Base-by-base conservation (phyloP, 2,888 invertebrate species). In the Hipparchia semele region DNA sequence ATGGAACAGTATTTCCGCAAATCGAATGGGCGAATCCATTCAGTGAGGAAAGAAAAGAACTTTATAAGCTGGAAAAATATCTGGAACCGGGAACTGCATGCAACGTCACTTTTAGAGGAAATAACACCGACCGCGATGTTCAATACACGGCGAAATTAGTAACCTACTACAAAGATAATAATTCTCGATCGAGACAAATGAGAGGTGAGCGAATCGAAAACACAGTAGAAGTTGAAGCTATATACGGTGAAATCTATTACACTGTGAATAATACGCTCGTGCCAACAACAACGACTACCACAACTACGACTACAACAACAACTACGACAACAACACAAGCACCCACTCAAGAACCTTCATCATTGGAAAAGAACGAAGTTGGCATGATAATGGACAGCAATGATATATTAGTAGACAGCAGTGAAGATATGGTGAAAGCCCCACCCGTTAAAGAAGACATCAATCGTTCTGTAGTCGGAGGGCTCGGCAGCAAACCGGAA, bases 31-130 rank as follows among this genome's bases (percentile, higher is more conserved):
- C 96, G 1, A 94, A 95, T 73, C 95, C 92, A 68, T 91, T 89
- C 61, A 87, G 94, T 68, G 94, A 94, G 66, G 94, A 92, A 68
- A 94, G 91, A 77, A 95, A 96, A 6, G 95, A 95, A 75, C 87
- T 95, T 6, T 92, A 87, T 80, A 95, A 95, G 59, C 94, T 96
- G 23, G 95, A 96, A 83, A 95, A 96, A 75, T 95, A 94, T 81
- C 89, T 98, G 72, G 95, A 96, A 84, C 96, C 97, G 4, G 97
- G 97, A 49, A 98, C 98, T 0, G 97, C 96, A 2, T 96, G 97
- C 68, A 98, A 98, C 86, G 97, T 98, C 0, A 97, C 97, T 0
- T 94, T 98, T 23, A 94, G 94, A 69, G 98, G 96, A 2, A 96
- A 96, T 82, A 95, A 96, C 80, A 96, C 96, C 0, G 96, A 96